Evolutionary conservation across 2,888 invertebrate genomes (phyloP), one percentile per base, ranked within the genome.

Genomic region (Alloscopus bannaensis): DNA sequence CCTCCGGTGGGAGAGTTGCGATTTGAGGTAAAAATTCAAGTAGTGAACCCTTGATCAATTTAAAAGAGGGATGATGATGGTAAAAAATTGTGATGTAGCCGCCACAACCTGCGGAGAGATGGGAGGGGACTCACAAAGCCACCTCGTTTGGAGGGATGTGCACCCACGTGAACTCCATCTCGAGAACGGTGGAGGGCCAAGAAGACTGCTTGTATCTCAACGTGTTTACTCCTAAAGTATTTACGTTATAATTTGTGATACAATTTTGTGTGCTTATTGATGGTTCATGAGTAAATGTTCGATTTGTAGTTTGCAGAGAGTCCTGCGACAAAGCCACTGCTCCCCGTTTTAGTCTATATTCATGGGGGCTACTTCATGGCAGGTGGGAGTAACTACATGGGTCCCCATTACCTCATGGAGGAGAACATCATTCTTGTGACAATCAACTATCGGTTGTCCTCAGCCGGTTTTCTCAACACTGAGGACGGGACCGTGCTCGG

Each of bases 321-420:
- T 24, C 42, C 40, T 18, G 22, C n/a, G 28, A 42, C 24, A 64
- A 69, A 64, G 55, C 57, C 59, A 42, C 28, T 78, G 68, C 24
- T 69, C n/a, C 90, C 90, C 0, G 90, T 91, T 0, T 89, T 91
- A 89, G 89, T 91, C 0, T 90, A 89, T 72, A 89, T 91, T 73
- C 89, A 90, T 85, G 91, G 90, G 47, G 91, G 91, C 0, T 91
- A 89, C 13, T 91, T 89, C 86, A 89, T 91, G 81, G 88, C 89
- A 3, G 91, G 91, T 6, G 88, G 89, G 0, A 87, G 87, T 31
- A 89, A 89, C 18, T 84, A 85, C 13, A 80, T 89, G 18, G 90
- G 90, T 1, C 90, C 91, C 0, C 89, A 90, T 82, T 90, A 90
- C 85, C 88, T 91, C 47, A 89, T 91, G 90, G 90, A 91, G 82